Conservation (phyloP, 2,888 invertebrate genomes). For the Andrena dorsata region DNA sequence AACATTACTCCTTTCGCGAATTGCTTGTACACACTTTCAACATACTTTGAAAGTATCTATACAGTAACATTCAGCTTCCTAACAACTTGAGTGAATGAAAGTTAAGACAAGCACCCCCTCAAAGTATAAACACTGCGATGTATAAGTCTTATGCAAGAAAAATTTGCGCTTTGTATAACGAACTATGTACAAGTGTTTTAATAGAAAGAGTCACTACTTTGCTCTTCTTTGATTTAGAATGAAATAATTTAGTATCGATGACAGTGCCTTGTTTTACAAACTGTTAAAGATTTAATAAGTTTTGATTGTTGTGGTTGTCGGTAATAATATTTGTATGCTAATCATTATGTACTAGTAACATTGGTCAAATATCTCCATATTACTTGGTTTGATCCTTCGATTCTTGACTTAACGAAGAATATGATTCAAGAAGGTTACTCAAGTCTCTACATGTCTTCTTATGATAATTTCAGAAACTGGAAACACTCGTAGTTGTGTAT, state of each 20-base stretch:
- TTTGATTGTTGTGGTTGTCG: neutral
- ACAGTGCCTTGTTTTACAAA: neutral
- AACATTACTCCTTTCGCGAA: neutral
- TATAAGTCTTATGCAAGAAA: neutral
- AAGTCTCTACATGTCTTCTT: slow-evolving; percentile 18
- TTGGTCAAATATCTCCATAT: neutral
- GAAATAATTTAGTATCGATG: neutral
- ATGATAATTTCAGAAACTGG: slow-evolving; percentile 68
- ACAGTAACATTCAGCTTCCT: neutral
- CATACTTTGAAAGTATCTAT: neutral
- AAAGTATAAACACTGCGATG: slow-evolving; percentile 9
- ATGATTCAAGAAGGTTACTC: neutral
- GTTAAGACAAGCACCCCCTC: neutral
- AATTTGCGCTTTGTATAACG: slow-evolving; percentile 15
- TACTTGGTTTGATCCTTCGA: no score
- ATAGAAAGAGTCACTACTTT: neutral
- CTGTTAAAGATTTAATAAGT: neutral
- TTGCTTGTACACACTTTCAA: neutral
- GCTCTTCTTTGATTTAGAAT: neutral
- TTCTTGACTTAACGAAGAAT: no score
- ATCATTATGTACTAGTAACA: neutral
- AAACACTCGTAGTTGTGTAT: slow-evolving; percentile 48
- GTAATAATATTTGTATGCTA: neutral
- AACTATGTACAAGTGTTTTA: slow-evolving; percentile 4
- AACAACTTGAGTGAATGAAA: slow-evolving; percentile 4